phyloP scores from a whole-genome alignment of 2,888 invertebrate genomes.

The Cephus spinipes region DNA sequence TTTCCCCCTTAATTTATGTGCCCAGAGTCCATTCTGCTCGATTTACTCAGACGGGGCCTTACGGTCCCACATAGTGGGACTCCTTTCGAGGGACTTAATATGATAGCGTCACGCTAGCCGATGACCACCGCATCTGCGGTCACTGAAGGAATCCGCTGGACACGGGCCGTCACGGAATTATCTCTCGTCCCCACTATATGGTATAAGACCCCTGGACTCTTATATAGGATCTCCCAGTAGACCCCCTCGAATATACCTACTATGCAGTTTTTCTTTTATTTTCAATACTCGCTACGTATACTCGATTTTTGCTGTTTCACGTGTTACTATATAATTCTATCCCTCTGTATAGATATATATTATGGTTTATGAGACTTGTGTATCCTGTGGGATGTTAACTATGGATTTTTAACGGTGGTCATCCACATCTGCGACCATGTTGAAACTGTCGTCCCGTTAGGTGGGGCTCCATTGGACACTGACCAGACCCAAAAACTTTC shows the following conservation, averaged over 20 bases:
- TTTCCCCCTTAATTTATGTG: slow-evolving; percentile 9
- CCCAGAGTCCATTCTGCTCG: slow-evolving; percentile 3
- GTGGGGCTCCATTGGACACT: slow-evolving; percentile 32
- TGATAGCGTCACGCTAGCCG: slow-evolving; percentile 42
- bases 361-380: background rate
- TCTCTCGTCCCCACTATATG: background rate
- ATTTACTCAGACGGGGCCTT: slow-evolving; percentile 2
- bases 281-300: background rate
- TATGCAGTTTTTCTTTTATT: background rate
- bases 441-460: slow-evolving; percentile 34
- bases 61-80: background rate
- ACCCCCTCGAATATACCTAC: slow-evolving; percentile 18
- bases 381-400: slow-evolving; percentile 2
- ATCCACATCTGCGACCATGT: slow-evolving; percentile 40
- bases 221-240: slow-evolving; percentile 25
- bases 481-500: slow-evolving; percentile 12
- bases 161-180: slow-evolving; percentile 8
- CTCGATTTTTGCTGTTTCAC: background rate
- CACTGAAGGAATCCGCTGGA: slow-evolving; percentile 1
- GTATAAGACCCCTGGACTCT: background rate
- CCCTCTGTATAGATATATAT: background rate
- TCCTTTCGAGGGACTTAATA: slow-evolving; percentile 18
- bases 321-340: background rate
- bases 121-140: slow-evolving; percentile 37
- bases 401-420: slow-evolving; percentile 31